Conservation (phyloP, 2,113 vertebrate genomes). For the Crocuta crocuta region DNA sequence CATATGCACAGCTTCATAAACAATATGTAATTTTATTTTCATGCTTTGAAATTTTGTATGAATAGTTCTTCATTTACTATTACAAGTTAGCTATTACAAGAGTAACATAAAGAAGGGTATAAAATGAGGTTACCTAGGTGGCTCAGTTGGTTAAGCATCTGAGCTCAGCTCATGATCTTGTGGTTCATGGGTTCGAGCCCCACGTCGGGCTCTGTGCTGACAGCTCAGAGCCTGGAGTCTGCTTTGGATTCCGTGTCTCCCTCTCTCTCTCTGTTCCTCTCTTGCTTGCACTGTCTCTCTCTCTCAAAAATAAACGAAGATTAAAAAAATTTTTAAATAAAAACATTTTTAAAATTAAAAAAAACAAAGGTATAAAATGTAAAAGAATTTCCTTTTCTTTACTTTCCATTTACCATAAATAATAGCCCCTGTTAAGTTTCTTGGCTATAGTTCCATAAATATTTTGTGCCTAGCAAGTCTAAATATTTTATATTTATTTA, state of each 20-base stretch:
- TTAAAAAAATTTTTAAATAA: no score
- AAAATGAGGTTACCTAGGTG: background rate
- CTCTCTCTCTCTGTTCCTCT: no score
- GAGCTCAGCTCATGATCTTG: no score
- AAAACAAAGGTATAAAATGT: background rate
- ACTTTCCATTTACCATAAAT: background rate
- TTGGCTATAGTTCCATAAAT: background rate
- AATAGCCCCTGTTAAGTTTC: background rate
- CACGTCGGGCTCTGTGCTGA: no score
- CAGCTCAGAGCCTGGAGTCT: no score
- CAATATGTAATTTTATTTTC: background rate
- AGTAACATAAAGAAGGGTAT: background rate
- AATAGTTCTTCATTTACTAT: background rate
- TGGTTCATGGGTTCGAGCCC: no score
- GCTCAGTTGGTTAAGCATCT: no score
- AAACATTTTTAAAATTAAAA: no score
- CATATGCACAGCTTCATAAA: background rate
- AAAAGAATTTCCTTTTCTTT: background rate
- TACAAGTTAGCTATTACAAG: background rate
- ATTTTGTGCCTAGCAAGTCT: background rate
- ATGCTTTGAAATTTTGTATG: background rate
- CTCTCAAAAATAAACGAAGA: no score
- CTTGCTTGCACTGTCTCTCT: no score
- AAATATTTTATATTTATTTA: constrained; percentile 11
- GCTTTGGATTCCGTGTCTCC: no score